Base-by-base conservation (phyloP, 2,113 vertebrate genomes). In the Archocentrus centrarchus region DNA sequence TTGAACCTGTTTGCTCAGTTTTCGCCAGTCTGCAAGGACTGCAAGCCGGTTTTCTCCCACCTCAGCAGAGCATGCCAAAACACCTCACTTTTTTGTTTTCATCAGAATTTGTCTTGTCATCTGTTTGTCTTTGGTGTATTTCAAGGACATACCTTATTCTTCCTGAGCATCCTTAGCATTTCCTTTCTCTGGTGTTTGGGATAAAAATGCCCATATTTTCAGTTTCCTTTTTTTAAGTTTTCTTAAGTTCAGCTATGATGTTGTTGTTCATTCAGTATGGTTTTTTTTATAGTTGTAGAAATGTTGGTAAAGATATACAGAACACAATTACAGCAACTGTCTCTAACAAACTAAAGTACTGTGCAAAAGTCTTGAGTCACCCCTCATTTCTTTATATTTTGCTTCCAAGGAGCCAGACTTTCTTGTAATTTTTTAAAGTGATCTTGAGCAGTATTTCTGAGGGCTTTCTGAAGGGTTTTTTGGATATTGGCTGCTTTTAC, bases 31-130 rank as follows among this genome's bases (percentile, higher is more conserved):
- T 77, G 70, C 20, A 35, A 41, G 5, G n/a, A 22, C 13, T 75
- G 30, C 81, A 22, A 73, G n/a, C 79, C 64, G 37, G 6, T 55
- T 17, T 75, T 79, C 50, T 66, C 44, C 88, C 35, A 58, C 27
- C 41, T 77, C 79, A 64, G 77, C 84, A 81, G 14, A 32, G 2
- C 35, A 55, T 59, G 80, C 61, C 60, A 62, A 64, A 68, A 30
- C 18, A 61, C 18, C 17, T 84, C 18, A 27, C 13, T 20, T 24
- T 0, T 41, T 18, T 59, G 18, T 0, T 1, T 59, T 17, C 39
- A 39, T 55, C 61, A 64, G 0, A 80, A 88, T 58, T n/a, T 47
- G 37, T 77, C 35, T 57, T 35, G 32, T 77, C 47, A 35, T 64
- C 37, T 79, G 24, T 44, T 50, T 50, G 24, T 18, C 39, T n/a